Conservation (phyloP, 2,888 invertebrate species). For the Pachydiplax longipennis region DNA sequence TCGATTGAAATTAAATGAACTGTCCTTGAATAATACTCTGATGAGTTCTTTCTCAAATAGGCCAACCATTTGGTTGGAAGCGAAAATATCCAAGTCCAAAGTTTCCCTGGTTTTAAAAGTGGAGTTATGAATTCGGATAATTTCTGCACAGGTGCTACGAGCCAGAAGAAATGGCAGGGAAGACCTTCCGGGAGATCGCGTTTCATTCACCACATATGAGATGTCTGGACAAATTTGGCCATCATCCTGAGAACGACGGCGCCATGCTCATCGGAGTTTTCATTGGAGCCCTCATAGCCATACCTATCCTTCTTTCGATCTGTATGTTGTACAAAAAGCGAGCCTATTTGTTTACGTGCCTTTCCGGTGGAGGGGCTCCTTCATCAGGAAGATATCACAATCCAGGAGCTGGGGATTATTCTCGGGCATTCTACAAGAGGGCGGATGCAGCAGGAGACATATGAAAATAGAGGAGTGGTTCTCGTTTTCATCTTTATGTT, state of each 20-base stretch:
- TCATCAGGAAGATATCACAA: conserved; percentile 64
- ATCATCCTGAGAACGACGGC: conserved; percentile 73
- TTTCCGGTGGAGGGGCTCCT: conserved; percentile 60
- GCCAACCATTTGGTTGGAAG: too few relatives aligned
- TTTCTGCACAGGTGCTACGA: conserved; percentile 66
- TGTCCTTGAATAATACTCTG: too few relatives aligned
- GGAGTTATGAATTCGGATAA: not conserved
- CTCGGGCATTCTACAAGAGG: conserved; percentile 76
- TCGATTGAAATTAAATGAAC: too few relatives aligned
- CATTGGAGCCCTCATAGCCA: conserved; percentile 69
- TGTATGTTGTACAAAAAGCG: conserved; percentile 67
- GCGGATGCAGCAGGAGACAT: conserved; percentile 58
- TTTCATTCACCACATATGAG: conserved; percentile 67
- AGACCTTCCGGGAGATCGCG: conserved; percentile 67
- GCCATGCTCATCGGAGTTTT: conserved; percentile 67
- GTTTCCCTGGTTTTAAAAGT: too few relatives aligned
- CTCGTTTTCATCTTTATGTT: not conserved
- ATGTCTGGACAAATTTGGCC: conserved; percentile 71
- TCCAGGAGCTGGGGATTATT: conserved; percentile 67
- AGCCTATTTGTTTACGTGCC: not conserved
- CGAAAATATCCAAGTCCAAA: too few relatives aligned
- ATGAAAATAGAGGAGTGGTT: not conserved
- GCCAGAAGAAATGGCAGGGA: conserved; percentile 70
- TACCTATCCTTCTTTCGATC: conserved; percentile 70
- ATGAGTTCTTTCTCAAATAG: too few relatives aligned